phyloP scores from a whole-genome alignment of 2,797 vertebrate species.

The Schizopygopsis malacanthus region DNA sequence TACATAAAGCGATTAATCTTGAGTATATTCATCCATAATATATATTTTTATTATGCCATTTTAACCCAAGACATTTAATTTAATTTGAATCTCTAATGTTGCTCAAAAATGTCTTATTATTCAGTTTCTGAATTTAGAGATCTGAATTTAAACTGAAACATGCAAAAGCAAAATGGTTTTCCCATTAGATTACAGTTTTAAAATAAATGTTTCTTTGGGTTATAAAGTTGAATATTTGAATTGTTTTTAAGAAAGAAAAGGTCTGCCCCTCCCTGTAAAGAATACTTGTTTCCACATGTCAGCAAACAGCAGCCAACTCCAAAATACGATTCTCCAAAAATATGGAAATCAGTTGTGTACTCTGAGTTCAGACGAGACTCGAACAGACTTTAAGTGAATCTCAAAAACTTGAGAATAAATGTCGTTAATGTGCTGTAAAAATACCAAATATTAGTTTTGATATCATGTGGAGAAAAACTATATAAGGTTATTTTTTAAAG shows the following conservation, averaged over 20 bases:
- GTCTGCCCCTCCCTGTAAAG: constrained; percentile 27
- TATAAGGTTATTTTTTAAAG: neutral
- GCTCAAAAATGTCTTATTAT: neutral
- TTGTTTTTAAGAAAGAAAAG: constrained; percentile 44
- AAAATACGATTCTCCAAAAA: constrained; percentile 51
- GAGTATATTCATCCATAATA: neutral
- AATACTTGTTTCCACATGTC: constrained; percentile 55
- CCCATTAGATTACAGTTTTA: neutral
- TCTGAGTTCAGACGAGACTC: neutral
- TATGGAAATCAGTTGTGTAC: constrained; percentile 51
- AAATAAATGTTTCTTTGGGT: neutral
- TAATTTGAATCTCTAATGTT: neutral
- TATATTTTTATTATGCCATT: neutral
- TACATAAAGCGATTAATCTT: too few species aligned
- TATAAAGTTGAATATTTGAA: constrained; percentile 11
- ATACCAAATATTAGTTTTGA: neutral
- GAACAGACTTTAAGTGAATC: neutral
- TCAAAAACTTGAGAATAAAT: neutral
- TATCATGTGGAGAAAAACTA: neutral
- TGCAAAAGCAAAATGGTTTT: neutral
- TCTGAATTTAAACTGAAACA: neutral
- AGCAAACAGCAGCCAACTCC: constrained; percentile 48
- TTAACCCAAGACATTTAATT: neutral
- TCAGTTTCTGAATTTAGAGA: neutral
- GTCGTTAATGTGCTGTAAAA: neutral